A percentile compares a stretch with the other conserved stretches of the same genome.
These are phyloP conservation scores for Phylloscopus trochilus DNA, from an alignment of 2,113 vertebrate genomes.

Conservation along the genomic window DNA sequence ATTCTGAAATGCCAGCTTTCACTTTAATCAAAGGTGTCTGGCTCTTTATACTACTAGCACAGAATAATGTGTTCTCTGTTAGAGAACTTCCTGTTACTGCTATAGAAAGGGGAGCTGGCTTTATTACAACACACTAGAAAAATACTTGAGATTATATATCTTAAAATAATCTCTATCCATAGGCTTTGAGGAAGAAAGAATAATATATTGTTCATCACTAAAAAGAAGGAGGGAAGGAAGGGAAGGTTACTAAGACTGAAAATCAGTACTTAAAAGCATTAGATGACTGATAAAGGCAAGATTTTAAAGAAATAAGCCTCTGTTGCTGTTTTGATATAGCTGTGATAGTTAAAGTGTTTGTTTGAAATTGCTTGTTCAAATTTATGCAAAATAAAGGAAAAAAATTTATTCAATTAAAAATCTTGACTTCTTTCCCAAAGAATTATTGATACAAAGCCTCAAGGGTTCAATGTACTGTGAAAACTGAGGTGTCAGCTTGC, in stretches of 20 bases:
- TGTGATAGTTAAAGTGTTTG: background rate
- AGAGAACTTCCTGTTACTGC: background rate
- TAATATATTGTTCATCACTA: background rate
- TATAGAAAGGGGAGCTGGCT: background rate
- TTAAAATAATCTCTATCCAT: background rate
- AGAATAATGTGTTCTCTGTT: background rate
- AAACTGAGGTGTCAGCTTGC: background rate
- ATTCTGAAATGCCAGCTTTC: background rate
- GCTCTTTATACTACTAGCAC: background rate
- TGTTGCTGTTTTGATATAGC: background rate
- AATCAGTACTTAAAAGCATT: background rate
- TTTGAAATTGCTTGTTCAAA: background rate
- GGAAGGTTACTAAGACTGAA: background rate
- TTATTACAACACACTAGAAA: background rate
- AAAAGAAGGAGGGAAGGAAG: accelerated
- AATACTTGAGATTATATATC: background rate
- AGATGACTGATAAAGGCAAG: background rate
- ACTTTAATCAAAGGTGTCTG: background rate
- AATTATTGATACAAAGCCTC: background rate
- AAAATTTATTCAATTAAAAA: background rate
- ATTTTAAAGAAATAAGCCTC: background rate
- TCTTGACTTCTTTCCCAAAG: background rate
- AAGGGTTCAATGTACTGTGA: background rate
- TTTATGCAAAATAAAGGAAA: background rate
- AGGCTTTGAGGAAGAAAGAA: background rate